Percentiles rank a stretch among this genome's conserved stretches.
Conservation (phyloP, 2,888 invertebrate species). For the Bugula neritina region DNA sequence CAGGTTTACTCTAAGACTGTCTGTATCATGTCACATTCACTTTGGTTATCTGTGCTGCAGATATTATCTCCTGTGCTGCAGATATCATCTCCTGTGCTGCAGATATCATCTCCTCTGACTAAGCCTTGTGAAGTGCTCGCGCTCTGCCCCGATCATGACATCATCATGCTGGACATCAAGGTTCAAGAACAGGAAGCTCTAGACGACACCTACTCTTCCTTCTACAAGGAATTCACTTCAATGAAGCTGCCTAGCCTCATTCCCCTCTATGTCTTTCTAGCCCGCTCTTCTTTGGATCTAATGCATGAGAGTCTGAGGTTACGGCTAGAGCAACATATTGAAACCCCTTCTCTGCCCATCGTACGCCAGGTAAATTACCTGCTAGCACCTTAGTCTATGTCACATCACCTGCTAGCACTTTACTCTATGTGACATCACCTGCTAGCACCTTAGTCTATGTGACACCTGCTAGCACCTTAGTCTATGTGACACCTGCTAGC, state of each 20-base stretch:
- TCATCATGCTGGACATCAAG: neutral
- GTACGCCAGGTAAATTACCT: constrained; percentile 72
- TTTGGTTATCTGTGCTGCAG: too few relatives aligned
- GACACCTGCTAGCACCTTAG: too few relatives aligned
- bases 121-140: constrained; percentile 16
- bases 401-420: too few relatives aligned
- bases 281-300: constrained; percentile 80
- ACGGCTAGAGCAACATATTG: constrained; percentile 62
- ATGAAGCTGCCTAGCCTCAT: constrained; percentile 77
- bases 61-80: too few relatives aligned
- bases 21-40: too few relatives aligned
- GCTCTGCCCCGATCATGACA: neutral
- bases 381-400: too few relatives aligned
- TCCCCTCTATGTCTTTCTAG: constrained; percentile 76
- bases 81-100: too few relatives aligned
- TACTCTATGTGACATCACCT: too few relatives aligned
- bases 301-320: constrained; percentile 83
- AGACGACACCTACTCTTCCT: neutral
- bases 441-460: too few relatives aligned
- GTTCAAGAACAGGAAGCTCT: neutral
- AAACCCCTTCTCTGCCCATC: constrained; percentile 75
- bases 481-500: too few relatives aligned
- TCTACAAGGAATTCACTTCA: constrained; percentile 64
- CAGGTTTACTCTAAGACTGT: too few relatives aligned
- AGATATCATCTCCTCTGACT: too few relatives aligned